Evolutionary conservation across 2,888 invertebrate species (phyloP).

Genomic region (Ornithoptera alexandrae): DNA sequence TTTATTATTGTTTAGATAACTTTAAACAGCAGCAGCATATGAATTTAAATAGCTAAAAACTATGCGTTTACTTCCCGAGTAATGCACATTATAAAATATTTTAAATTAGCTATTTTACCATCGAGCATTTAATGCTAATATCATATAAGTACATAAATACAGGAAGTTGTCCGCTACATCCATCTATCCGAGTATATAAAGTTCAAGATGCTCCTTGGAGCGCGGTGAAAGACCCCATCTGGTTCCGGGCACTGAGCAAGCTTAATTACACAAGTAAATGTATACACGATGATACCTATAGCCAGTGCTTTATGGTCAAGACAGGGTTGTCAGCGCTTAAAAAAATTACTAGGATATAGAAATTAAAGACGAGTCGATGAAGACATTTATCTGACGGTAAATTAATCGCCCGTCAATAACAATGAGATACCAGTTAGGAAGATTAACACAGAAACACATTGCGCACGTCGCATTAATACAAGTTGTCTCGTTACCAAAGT

Average conservation of each 20-base stretch:
- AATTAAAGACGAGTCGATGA: neutral
- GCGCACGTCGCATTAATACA: too few relatives aligned
- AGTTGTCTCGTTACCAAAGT: too few relatives aligned
- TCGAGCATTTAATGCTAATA: neutral
- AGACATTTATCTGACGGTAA: neutral
- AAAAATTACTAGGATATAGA: neutral
- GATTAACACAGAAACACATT: too few relatives aligned
- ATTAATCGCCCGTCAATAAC: neutral
- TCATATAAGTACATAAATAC: neutral
- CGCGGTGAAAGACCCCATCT: conserved; percentile 49
- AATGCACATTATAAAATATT: neutral
- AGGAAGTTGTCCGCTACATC: conserved; percentile 7
- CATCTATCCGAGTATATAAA: conserved; percentile 26
- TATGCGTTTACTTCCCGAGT: neutral
- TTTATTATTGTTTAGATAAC: too few relatives aligned
- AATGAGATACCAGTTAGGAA: too few relatives aligned
- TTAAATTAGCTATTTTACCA: neutral
- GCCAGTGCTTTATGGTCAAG: conserved; percentile 57
- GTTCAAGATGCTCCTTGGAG: conserved; percentile 36
- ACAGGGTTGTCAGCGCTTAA: conserved; percentile 33
- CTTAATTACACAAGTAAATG: conserved; percentile 57
- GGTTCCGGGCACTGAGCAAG: conserved; percentile 60
- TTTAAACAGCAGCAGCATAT: too few relatives aligned
- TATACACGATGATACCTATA: conserved; percentile 26
- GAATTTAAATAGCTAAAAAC: neutral